These are phyloP conservation scores for Apostichopus japonicus DNA, from an alignment of 35 echinoderm and acorn worm genomes.

Conservation along the genomic window DNA sequence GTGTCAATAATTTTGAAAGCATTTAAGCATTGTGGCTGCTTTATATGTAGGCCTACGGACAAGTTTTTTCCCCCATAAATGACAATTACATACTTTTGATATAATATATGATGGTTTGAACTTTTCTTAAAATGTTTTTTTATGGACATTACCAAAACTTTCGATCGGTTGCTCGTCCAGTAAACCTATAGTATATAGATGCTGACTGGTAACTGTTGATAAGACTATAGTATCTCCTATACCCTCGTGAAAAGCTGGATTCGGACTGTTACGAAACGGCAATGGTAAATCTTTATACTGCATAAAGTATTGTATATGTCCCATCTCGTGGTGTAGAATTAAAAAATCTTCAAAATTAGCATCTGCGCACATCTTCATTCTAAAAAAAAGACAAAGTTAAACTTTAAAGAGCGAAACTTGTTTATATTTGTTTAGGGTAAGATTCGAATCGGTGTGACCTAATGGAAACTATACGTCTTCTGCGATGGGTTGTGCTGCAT, in stretches of 20 bases:
- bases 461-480: too few species aligned
- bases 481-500: too few species aligned
- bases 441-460: too few species aligned
- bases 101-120: too few species aligned
- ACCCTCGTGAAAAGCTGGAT: constrained; percentile 26
- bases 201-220: constrained; percentile 11
- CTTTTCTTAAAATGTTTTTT: too few species aligned
- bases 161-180: constrained; percentile 8
- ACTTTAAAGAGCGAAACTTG: not conserved
- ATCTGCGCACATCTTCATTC: constrained; percentile 31
- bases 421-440: too few species aligned
- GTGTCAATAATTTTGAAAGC: too few species aligned
- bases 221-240: constrained; percentile 30
- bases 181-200: not conserved
- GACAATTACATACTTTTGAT: too few species aligned
- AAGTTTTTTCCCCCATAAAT: too few species aligned
- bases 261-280: not conserved
- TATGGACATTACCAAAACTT: not conserved
- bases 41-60: too few species aligned
- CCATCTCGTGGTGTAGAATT: constrained; percentile 30
- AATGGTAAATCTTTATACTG: constrained; percentile 17
- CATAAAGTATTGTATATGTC: constrained; percentile 43
- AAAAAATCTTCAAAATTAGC: constrained; percentile 21
- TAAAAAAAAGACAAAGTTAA: not conserved
- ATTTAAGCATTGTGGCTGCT: too few species aligned